Evolutionary conservation across 2,797 vertebrate genomes (phyloP).

Genomic region (Thalassophryne amazonica): DNA sequence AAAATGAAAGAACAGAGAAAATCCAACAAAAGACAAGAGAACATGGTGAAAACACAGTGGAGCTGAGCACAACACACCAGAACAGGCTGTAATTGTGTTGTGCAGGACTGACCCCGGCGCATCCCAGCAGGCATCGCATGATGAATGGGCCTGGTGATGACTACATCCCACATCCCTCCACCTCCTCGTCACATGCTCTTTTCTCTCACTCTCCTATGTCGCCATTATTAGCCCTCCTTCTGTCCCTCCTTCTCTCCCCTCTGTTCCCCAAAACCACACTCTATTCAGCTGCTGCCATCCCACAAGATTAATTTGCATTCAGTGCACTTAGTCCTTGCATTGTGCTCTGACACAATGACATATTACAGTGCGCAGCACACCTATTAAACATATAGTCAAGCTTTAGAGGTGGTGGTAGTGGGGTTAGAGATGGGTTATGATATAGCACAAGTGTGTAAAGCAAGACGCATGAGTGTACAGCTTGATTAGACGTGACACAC

Average conservation of each 20-base stretch:
- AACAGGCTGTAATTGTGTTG: constrained; percentile 79
- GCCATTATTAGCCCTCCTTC: constrained; percentile 70
- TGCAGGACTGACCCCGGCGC: constrained; percentile 71
- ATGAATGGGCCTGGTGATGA: constrained; percentile 74
- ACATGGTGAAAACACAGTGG: constrained; percentile 61
- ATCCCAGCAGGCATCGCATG: constrained; percentile 80
- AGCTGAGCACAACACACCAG: constrained; percentile 66
- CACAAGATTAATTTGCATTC: constrained; percentile 78
- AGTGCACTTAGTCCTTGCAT: constrained; percentile 72
- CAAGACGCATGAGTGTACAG: constrained; percentile 12
- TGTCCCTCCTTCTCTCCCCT: constrained; percentile 59
- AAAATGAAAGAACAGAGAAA: constrained; percentile 57
- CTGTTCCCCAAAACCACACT: constrained; percentile 59
- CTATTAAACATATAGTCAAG: constrained; percentile 69
- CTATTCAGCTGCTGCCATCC: constrained; percentile 74
- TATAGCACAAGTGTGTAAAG: constrained; percentile 45
- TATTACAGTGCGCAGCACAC: constrained; percentile 70
- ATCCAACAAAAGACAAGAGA: constrained; percentile 67
- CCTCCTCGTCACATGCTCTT: constrained; percentile 61
- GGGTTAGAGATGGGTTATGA: constrained; percentile 42
- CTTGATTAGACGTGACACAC: constrained; percentile 46
- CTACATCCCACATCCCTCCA: constrained; percentile 61
- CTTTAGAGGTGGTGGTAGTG: constrained; percentile 42
- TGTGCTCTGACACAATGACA: constrained; percentile 76
- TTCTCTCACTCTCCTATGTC: constrained; percentile 61